Evolutionary conservation across 2,113 vertebrate species (phyloP).

Genomic region (Polypterus bichir): DNA sequence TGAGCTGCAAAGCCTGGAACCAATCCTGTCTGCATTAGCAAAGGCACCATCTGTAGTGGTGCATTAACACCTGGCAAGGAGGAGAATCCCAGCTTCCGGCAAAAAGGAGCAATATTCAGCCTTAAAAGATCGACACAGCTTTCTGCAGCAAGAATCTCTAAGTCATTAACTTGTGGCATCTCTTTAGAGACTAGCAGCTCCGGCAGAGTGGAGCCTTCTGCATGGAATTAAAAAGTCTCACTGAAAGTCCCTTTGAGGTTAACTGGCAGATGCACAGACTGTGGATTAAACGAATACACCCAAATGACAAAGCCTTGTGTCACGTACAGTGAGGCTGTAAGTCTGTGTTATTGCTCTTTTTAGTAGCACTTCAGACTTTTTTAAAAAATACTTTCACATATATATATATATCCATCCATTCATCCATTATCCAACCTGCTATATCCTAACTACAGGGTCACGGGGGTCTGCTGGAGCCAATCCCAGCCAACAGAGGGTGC

Average conservation of each 20-base stretch:
- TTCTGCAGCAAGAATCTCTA: not conserved
- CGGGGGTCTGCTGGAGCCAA: no score
- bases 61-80: not conserved
- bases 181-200: not conserved
- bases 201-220: not conserved
- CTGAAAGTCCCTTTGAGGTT: not conserved
- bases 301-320: no score
- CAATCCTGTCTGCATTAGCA: not conserved
- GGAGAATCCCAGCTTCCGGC: not conserved
- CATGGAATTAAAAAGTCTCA: not conserved
- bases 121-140: not conserved
- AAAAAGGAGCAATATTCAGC: not conserved
- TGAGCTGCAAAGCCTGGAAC: not conserved
- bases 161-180: not conserved
- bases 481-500: no score
- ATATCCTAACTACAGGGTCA: no score
- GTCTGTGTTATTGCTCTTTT: no score
- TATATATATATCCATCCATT: no score
- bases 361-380: no score
- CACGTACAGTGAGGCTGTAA: no score
- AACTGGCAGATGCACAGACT: not conserved
- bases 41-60: not conserved
- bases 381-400: no score
- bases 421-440: no score
- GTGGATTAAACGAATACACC: no score